Evolutionary conservation across 2,888 invertebrate genomes (phyloP).

Genomic region (Plagodis pulveraria): DNA sequence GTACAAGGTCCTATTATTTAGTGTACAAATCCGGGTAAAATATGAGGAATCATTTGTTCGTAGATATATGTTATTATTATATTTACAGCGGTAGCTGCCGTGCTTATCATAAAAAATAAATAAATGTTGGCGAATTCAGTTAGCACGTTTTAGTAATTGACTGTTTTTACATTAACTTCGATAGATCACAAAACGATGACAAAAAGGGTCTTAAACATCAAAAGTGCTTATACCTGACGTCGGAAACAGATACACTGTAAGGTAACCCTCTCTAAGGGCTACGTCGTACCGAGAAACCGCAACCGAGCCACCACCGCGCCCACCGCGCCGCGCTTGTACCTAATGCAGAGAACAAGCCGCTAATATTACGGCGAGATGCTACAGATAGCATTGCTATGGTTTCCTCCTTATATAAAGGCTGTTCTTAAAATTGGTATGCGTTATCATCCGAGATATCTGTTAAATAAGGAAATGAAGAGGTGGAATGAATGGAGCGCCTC

Average conservation of each 20-base stretch:
- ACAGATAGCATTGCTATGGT: constrained; percentile 5
- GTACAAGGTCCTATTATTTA: no score
- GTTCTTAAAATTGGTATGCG: constrained; percentile 11
- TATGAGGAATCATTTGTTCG: no score
- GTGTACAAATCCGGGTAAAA: no score
- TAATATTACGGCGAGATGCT: constrained; percentile 1
- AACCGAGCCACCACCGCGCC: constrained; percentile 2
- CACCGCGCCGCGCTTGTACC: not conserved
- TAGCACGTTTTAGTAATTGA: no score
- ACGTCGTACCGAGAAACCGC: constrained; percentile 3
- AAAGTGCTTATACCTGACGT: no score
- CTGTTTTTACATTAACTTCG: no score
- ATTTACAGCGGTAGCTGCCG: no score
- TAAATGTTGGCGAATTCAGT: no score
- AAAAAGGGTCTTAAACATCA: no score
- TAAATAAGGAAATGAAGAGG: constrained; percentile 35
- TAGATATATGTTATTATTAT: no score
- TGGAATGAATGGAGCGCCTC: constrained; percentile 30
- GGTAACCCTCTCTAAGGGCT: constrained; percentile 4
- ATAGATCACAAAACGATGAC: no score
- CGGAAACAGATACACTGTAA: not conserved
- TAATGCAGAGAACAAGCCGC: not conserved
- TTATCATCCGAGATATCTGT: constrained; percentile 30
- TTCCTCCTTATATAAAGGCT: constrained; percentile 6
- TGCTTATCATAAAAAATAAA: no score